Conservation (phyloP, 2,113 vertebrate species). For the Pteruthius melanotis region DNA sequence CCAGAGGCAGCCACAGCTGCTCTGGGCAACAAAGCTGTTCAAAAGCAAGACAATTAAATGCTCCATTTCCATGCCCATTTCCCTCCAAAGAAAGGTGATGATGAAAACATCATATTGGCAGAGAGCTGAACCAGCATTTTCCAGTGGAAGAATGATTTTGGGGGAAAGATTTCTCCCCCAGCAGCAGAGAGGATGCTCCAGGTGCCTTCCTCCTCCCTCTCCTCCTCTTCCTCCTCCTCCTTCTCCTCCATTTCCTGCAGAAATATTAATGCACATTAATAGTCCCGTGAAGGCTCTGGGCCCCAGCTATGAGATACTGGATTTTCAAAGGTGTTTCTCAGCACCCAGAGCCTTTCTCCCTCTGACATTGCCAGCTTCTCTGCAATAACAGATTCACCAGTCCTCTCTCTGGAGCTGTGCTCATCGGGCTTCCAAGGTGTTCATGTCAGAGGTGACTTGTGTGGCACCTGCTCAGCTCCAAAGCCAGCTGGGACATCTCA, state of each 20-base stretch:
- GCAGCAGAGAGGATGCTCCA: background rate
- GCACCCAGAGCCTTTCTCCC: background rate
- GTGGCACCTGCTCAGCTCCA: background rate
- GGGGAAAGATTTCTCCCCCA: background rate
- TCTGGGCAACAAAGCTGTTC: background rate
- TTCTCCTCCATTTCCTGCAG: background rate
- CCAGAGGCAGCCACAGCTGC: background rate
- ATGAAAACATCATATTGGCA: background rate
- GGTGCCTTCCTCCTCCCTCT: background rate
- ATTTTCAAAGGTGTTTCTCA: background rate
- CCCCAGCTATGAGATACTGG: background rate
- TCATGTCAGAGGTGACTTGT: fast-evolving
- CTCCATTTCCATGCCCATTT: background rate
- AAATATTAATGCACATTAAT: background rate
- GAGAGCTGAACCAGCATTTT: background rate
- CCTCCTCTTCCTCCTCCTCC: background rate
- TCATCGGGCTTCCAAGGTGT: background rate
- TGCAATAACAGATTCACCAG: background rate
- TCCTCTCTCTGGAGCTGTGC: background rate
- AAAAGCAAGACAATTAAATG: background rate
- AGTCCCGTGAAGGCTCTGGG: background rate
- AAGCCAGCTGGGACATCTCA: background rate
- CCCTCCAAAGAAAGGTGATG: background rate
- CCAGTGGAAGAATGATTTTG: background rate
- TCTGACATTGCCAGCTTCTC: background rate